Conservation (phyloP, 1,140 invertebrate species). For the Musca vetustissima region DNA sequence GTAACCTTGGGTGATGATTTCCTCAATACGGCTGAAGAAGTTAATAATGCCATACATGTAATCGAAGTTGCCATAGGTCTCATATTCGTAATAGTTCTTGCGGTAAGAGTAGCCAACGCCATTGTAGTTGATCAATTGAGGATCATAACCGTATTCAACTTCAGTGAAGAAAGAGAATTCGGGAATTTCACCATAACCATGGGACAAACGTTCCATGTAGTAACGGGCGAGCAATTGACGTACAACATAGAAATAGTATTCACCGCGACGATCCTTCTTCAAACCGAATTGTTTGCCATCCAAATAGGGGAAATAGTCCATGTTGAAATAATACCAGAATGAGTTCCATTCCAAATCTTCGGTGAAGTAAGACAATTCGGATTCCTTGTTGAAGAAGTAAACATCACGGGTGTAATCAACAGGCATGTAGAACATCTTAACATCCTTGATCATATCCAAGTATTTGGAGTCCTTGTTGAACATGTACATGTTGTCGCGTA, state of each 20-base stretch:
- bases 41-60: conserved; percentile 59
- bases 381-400: conserved; percentile 58
- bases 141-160: conserved; percentile 60
- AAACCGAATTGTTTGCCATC: conserved; percentile 57
- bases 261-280: conserved; percentile 59
- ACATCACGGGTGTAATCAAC: conserved; percentile 58
- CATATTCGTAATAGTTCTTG: conserved; percentile 60
- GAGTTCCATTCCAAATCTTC: conserved; percentile 71
- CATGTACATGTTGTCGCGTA: conserved; percentile 24
- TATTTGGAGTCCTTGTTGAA: conserved; percentile 25
- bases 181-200: conserved; percentile 63
- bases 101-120: conserved; percentile 66
- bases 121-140: conserved; percentile 62
- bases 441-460: conserved; percentile 13
- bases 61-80: conserved; percentile 64
- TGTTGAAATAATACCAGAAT: conserved; percentile 67
- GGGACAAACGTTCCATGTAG: conserved; percentile 68
- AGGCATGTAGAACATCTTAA: conserved; percentile 29
- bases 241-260: conserved; percentile 61
- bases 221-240: conserved; percentile 65
- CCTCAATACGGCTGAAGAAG: conserved; percentile 63
- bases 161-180: conserved; percentile 61
- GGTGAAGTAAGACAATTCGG: conserved; percentile 70
- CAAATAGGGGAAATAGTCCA: conserved; percentile 66
- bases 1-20: conserved; percentile 66